Conservation (phyloP, 2,797 vertebrate species). For the Glyptemys insculpta region DNA sequence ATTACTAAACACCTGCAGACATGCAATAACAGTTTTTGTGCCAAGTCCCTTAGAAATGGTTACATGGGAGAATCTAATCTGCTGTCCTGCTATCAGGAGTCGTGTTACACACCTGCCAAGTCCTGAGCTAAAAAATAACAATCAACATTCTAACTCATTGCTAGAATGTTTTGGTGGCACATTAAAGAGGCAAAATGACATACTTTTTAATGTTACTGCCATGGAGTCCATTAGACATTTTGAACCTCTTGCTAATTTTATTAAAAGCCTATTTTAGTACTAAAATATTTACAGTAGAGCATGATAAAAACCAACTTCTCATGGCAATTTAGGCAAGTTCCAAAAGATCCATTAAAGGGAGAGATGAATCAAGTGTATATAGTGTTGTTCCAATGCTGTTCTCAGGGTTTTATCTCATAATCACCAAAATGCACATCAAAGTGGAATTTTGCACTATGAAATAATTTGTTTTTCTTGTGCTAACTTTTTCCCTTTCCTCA, state of each 20-base stretch:
- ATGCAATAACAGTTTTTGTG: constrained; percentile 89
- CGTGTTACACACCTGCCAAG: constrained; percentile 89
- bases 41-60: constrained; percentile 85
- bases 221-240: constrained; percentile 80
- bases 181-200: constrained; percentile 83
- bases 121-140: constrained; percentile 86
- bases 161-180: constrained; percentile 81
- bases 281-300: constrained; percentile 77
- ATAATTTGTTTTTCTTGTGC: constrained; percentile 72
- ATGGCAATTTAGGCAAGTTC: constrained; percentile 68
- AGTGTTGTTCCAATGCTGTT: constrained; percentile 69
- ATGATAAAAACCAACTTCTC: constrained; percentile 66
- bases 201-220: constrained; percentile 75
- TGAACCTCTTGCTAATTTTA: constrained; percentile 76
- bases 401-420: constrained; percentile 74
- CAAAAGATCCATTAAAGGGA: constrained; percentile 78
- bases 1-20: constrained; percentile 95
- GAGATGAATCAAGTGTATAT: constrained; percentile 61
- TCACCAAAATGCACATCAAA: constrained; percentile 70
- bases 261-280: constrained; percentile 73
- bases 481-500: constrained; percentile 48
- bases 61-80: constrained; percentile 86
- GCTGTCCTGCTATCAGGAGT: constrained; percentile 86
- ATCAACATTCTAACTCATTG: constrained; percentile 81
- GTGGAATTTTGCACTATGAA: constrained; percentile 71